Conservation (phyloP, 2,113 vertebrate genomes). For the Paedocypris sp. region DNA sequence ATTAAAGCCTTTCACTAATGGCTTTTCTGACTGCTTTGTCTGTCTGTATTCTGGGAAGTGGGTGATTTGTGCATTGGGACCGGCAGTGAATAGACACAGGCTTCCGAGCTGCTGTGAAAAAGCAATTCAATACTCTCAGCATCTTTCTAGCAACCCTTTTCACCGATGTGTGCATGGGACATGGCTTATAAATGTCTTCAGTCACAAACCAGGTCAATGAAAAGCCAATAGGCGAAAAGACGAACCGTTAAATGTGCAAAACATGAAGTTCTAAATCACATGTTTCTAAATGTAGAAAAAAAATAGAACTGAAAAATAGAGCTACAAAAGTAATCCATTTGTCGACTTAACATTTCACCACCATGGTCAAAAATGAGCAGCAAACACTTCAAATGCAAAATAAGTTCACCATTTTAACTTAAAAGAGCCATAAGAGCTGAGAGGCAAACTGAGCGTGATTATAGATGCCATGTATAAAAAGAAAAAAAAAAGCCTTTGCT, state of each 20-base stretch:
- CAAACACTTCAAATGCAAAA: background rate
- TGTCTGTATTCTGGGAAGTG: conserved; percentile 32
- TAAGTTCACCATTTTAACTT: no score
- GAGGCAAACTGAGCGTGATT: no score
- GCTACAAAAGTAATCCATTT: no score
- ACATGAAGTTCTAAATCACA: no score
- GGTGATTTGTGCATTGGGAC: conserved; percentile 11
- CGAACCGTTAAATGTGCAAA: no score
- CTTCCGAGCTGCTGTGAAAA: conserved; percentile 10
- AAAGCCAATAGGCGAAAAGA: no score
- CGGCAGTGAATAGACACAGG: background rate
- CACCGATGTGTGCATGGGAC: background rate
- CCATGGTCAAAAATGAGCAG: background rate
- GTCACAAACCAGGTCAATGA: no score
- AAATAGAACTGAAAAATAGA: no score
- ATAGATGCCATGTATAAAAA: no score
- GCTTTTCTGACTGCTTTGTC: conserved; percentile 29
- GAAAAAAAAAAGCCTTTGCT: background rate
- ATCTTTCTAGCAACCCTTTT: background rate
- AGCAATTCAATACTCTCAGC: background rate
- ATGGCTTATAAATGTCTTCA: no score
- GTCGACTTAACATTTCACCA: background rate
- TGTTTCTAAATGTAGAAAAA: no score
- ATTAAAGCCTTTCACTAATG: conserved; percentile 37
- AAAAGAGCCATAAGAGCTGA: no score